phyloP scores from a whole-genome alignment of 2,888 invertebrate genomes.

The Xanthorhoe spadicearia region DNA sequence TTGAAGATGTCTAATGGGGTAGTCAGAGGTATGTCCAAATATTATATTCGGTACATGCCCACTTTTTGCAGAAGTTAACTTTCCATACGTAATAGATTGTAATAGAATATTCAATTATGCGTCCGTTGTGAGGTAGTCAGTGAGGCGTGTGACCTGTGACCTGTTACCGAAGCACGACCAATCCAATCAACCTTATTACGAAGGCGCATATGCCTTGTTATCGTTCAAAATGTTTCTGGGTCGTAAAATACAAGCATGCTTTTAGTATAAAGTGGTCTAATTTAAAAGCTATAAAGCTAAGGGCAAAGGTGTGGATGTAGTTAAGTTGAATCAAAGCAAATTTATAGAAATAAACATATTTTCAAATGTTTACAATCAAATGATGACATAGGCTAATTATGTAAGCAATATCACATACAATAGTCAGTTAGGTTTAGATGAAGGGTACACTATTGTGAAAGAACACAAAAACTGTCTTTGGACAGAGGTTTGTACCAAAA shows the following conservation, averaged over 20 bases:
- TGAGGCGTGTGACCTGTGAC: slow-evolving; percentile 57
- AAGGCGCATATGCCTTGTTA: slow-evolving; percentile 32
- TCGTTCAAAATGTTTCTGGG: slow-evolving; percentile 33
- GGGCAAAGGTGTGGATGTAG: slow-evolving; percentile 30
- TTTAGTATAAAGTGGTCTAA: slow-evolving; percentile 30
- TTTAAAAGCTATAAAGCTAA: slow-evolving; percentile 24
- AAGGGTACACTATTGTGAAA: not conserved
- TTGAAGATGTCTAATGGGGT: no score
- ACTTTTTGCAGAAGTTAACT: no score
- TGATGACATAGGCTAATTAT: slow-evolving; percentile 3
- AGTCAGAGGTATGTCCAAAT: no score
- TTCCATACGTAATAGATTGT: no score
- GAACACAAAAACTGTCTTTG: slow-evolving; percentile 15
- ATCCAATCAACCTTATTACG: slow-evolving; percentile 62
- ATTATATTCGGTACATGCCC: no score
- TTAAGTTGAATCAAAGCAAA: slow-evolving; percentile 17
- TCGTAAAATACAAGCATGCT: slow-evolving; percentile 33
- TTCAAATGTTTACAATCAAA: not conserved
- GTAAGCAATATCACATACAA: not conserved
- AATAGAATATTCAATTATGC: slow-evolving; percentile 29
- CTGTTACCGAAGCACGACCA: slow-evolving; percentile 56
- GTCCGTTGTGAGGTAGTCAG: slow-evolving; percentile 48
- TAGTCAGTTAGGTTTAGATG: not conserved
- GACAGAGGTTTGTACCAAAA: slow-evolving; percentile 49
- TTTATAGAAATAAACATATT: slow-evolving; percentile 5